Evolutionary conservation across 2,113 vertebrate genomes (phyloP).

Genomic region (Ellobius talpinus): DNA sequence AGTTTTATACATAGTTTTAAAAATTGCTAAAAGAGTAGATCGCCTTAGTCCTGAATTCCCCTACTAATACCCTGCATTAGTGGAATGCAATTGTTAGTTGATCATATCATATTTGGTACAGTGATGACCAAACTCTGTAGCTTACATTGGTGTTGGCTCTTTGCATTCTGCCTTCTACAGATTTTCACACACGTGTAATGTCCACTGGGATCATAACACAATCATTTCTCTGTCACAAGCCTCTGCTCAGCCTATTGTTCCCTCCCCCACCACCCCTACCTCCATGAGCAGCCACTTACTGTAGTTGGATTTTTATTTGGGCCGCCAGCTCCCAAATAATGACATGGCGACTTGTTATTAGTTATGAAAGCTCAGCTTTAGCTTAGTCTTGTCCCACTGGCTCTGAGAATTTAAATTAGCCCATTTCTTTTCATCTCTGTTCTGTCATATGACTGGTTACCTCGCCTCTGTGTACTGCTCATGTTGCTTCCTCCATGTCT

Average conservation of each 20-base stretch:
- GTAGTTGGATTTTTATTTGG: background rate
- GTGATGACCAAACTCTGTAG: background rate
- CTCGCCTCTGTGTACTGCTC: background rate
- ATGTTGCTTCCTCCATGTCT: background rate
- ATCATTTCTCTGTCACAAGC: background rate
- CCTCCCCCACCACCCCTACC: too few relatives aligned
- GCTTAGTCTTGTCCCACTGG: background rate
- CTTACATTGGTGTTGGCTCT: background rate
- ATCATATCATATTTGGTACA: background rate
- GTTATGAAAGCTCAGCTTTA: background rate
- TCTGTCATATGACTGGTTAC: background rate
- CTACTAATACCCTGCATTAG: background rate
- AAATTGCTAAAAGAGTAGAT: background rate
- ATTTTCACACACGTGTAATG: background rate
- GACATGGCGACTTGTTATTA: background rate
- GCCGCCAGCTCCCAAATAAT: background rate
- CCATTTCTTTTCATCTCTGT: background rate
- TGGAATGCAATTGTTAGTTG: too few relatives aligned
- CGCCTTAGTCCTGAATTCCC: background rate
- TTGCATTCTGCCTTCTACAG: background rate
- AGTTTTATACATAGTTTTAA: background rate
- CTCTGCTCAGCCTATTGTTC: background rate
- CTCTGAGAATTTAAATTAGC: background rate
- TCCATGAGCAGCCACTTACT: background rate
- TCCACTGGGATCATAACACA: background rate